phyloP scores from a whole-genome alignment of 1,140 invertebrate genomes.

The Drosophila carrolli region DNA sequence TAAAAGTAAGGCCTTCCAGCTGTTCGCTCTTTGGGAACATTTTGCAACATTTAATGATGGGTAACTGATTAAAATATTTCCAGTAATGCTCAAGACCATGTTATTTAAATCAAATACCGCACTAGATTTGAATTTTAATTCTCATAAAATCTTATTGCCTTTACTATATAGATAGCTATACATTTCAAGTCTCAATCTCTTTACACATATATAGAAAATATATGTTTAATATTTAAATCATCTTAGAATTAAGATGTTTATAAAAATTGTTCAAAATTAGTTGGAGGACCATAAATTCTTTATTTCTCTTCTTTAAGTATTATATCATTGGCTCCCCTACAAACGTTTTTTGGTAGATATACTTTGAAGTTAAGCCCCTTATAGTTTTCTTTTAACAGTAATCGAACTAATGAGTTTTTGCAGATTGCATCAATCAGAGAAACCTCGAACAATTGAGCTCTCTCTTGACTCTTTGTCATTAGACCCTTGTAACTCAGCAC shows the following conservation, averaged over 20 bases:
- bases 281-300: too few relatives aligned
- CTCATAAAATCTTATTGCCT: too few relatives aligned
- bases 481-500: constrained; percentile 2
- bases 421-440: constrained; percentile 9
- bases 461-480: constrained; percentile 33
- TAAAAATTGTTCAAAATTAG: too few relatives aligned
- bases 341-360: too few relatives aligned
- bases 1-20: background rate
- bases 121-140: background rate
- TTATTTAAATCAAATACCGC: background rate
- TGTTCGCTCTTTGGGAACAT: background rate
- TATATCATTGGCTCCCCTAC: too few relatives aligned
- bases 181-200: too few relatives aligned
- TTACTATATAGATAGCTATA: too few relatives aligned
- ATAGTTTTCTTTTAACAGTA: background rate
- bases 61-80: too few relatives aligned
- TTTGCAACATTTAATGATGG: background rate
- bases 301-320: too few relatives aligned
- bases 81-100: background rate
- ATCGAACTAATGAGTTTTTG: background rate
- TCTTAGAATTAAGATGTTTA: too few relatives aligned
- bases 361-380: background rate
- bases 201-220: too few relatives aligned
- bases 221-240: too few relatives aligned
- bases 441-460: constrained; percentile 28